phyloP scores from a whole-genome alignment of 2,888 invertebrate species.

The Tipula lateralis region DNA sequence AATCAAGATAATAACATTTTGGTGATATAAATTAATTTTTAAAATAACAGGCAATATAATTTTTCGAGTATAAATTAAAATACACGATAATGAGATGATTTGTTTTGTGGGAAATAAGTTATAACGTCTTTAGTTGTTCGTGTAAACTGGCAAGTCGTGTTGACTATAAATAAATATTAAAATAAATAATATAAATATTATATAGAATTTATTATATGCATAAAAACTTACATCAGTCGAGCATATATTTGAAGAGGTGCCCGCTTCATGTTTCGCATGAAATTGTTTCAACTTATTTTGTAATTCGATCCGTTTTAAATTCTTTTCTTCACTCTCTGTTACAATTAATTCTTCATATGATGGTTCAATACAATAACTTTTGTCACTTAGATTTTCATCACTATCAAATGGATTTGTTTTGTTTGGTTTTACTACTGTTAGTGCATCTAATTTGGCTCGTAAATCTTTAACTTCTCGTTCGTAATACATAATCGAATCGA shows the following conservation, averaged over 20 bases:
- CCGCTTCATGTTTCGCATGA: background rate
- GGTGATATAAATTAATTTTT: conserved; percentile 11
- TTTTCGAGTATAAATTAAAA: background rate
- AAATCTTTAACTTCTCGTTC: background rate
- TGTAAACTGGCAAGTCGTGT: background rate
- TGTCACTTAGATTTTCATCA: background rate
- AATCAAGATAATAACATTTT: conserved; percentile 6
- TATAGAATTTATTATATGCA: background rate
- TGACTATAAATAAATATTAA: background rate
- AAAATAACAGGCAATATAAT: background rate
- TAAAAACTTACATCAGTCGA: background rate
- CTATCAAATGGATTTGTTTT: background rate
- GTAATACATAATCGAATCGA: background rate
- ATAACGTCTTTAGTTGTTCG: background rate
- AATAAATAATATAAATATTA: background rate
- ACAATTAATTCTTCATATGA: background rate
- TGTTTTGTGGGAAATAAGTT: background rate
- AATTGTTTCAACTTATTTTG: background rate
- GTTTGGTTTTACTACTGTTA: background rate
- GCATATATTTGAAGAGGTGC: background rate
- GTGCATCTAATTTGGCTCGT: background rate
- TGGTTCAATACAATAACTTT: background rate
- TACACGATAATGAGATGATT: background rate
- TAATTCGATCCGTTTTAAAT: background rate
- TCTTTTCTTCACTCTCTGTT: background rate